Base-by-base conservation (phyloP, 1,140 invertebrate species). In the Chlorops oryzae region DNA sequence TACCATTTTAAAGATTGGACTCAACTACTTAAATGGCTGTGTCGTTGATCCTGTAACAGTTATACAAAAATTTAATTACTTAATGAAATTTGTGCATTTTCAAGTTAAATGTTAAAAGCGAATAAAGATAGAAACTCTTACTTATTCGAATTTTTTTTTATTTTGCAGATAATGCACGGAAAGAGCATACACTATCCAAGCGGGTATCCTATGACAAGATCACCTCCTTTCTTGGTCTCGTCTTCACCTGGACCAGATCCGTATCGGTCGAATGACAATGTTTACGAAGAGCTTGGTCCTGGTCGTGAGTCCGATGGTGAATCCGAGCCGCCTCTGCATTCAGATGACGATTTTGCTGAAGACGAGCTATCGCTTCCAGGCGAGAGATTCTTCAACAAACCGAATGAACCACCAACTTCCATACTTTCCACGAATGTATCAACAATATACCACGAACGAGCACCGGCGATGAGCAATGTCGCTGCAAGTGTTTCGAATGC, bases 271-370 rank as follows among this genome's bases (percentile, higher is more conserved):
- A 80, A 82, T 62, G 83, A 85, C 59, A 82, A 83, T 46, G 82
- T 85, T 22, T 85, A 85, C 71, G 82, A 85, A 69, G 83, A 85
- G 64, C 73, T 85, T 39, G 69, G 68, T 1, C 63, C 68, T 0
- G 66, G 60, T 12, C 82, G 81, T 55, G 80, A 83, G 58, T 77
- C 79, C 28, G 81, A 84, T 50, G 80, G 77, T 49, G 81, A 83
- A 17, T 78, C 76, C 37, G 81, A 83, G 17, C 78, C 76, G 34
- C 78, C 77, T 20, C 65, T 77, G 2, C 76, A 73, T 47, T 83
- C 80, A 62, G 82, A 83, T 59, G 82, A 85, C 52, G 83, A 84
- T 52, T 82, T 83, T 54, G 82, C 81, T 50, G 83, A 84, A 64
- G 82, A 85, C 57, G 83, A 84, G 60, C 65, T 84, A 17, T 81